Percentiles rank a stretch among this genome's conserved stretches.
Conservation (phyloP, 2,113 vertebrate genomes). For the Craseonycteris thonglongyai region DNA sequence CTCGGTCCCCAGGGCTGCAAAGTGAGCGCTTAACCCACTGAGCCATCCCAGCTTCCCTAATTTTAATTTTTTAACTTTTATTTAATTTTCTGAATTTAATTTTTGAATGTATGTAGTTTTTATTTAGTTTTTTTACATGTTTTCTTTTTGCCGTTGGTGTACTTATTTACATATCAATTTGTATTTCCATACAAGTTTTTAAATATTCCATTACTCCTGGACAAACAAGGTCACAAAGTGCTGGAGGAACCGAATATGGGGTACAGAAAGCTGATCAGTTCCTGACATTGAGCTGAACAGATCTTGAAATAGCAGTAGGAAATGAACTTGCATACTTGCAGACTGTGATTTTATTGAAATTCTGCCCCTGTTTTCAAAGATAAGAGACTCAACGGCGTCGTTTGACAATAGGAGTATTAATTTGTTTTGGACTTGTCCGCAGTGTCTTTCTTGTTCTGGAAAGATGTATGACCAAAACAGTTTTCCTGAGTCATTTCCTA, state of each 20-base stretch:
- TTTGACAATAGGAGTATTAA: not conserved
- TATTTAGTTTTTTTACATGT: not conserved
- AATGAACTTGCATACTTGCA: not conserved
- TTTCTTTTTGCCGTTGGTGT: not conserved
- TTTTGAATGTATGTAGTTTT: not conserved
- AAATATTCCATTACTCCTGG: not conserved
- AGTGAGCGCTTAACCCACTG: too few relatives aligned
- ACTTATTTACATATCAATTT: not conserved
- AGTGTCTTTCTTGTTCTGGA: not conserved
- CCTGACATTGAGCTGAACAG: not conserved
- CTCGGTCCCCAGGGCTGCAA: too few relatives aligned
- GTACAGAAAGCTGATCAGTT: not conserved
- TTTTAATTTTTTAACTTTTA: not conserved
- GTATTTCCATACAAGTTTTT: not conserved
- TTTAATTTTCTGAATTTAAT: not conserved
- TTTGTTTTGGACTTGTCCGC: not conserved
- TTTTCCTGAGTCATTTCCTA: not conserved
- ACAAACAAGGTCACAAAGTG: not conserved
- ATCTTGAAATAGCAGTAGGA: not conserved
- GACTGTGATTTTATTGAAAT: not conserved
- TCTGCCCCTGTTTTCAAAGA: not conserved
- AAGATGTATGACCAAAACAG: not conserved
- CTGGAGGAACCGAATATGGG: not conserved
- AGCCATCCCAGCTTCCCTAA: too few relatives aligned
- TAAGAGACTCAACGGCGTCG: not conserved